Conservation (phyloP, 2,113 vertebrate genomes). For the Cheirogaleus medius region DNA sequence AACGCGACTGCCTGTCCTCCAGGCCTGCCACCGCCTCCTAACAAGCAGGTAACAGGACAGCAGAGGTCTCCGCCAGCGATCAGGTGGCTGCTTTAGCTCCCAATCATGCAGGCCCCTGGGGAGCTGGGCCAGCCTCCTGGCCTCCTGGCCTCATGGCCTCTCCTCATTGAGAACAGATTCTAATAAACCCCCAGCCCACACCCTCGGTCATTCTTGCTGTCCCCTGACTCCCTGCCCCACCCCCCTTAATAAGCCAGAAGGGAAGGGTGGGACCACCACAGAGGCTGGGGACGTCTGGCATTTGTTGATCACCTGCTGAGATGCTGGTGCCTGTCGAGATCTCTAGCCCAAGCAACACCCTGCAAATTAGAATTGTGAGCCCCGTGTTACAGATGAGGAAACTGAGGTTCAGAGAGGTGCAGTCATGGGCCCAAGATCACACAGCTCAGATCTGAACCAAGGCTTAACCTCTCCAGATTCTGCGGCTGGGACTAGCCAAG, state of each 20-base stretch:
- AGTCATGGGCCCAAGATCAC: background rate
- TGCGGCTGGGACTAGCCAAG: background rate
- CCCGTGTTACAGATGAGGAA: background rate
- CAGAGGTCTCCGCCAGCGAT: background rate
- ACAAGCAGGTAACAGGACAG: background rate
- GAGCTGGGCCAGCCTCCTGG: background rate
- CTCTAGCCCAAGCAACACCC: background rate
- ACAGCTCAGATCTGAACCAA: background rate
- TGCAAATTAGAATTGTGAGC: background rate
- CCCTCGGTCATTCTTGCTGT: background rate
- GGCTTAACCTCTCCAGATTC: background rate
- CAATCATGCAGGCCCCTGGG: background rate
- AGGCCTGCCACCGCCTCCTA: background rate
- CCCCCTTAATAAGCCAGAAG: background rate
- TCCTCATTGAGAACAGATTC: background rate
- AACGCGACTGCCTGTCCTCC: background rate
- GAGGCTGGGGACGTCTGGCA: background rate
- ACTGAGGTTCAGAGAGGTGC: background rate
- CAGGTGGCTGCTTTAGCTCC: background rate
- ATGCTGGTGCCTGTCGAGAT: accelerated
- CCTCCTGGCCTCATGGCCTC: background rate
- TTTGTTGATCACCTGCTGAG: background rate
- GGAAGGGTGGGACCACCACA: background rate
- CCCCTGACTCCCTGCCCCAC: background rate
- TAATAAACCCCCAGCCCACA: background rate